Base-by-base conservation (phyloP, 1,140 invertebrate species). In the Hydropsyche tenuis region DNA sequence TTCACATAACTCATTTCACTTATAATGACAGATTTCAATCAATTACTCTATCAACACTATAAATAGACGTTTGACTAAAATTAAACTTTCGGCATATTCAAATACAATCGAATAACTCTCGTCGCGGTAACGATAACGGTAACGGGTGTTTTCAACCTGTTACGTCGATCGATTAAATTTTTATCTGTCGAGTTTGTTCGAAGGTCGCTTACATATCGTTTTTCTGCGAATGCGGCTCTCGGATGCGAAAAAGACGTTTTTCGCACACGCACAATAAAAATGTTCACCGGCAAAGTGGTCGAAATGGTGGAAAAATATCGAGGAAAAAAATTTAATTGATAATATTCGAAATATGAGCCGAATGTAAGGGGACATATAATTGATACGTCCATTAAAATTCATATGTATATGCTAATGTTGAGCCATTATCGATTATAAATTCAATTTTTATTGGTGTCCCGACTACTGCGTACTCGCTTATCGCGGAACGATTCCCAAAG, bases 361-460 rank as follows among this genome's bases (percentile, higher is more conserved):
- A 16, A 16, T 18, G 48, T 6, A 18, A 56, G 56, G 20, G 22
- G 56, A 23, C 20, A 23, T 4, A 60, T 25, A 60, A 60, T 60
- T 60, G 56, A 60, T 25, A 27, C 22, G 22, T 60, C 56, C 22
- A 60, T 60, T 60, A 60, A 60, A 60, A 60, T 60, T 60, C 56
- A 60, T 60, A 27, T 27, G 56, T 22, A 60, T 60, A 60, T 60
- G 56, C 22, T 60, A 60, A 60, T 60, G 18, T 27, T 7, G 56
- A 18, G 23, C 56, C 18, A 60, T 60, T 60, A 60, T 60, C 14
- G 56, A 23, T 60, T 60, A 60, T 60, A 60, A 60, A 60, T 60
- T 60, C 56, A 60, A 60, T 60, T 60, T 60, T 60, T 60, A 60
- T 60, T 60, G 56, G 56, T 60, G 56, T 23, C 23, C 23, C 56